Percentiles rank a stretch among this genome's conserved stretches.
Conservation (phyloP, 2,888 invertebrate species). For the Dryocosmus kuriphilus region DNA sequence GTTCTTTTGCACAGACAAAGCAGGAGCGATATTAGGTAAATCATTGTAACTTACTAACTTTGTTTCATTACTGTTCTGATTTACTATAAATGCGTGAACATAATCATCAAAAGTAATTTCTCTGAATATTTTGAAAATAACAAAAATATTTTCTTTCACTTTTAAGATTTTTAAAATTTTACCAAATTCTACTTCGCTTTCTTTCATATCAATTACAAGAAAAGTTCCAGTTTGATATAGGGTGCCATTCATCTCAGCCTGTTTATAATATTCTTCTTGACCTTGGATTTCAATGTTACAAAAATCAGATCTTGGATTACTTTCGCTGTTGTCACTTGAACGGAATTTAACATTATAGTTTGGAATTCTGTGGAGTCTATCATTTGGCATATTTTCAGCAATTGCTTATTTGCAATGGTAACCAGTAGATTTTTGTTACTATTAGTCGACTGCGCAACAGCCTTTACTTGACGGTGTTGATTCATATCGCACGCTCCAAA, state of each 20-base stretch:
- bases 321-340: not conserved
- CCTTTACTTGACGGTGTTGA: slow-evolving; percentile 3
- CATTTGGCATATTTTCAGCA: no score
- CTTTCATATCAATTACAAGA: no score
- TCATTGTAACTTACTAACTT: not conserved
- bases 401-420: no score
- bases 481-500: slow-evolving; percentile 6
- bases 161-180: not conserved
- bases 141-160: no score
- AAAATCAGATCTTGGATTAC: not conserved
- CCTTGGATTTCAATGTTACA: not conserved
- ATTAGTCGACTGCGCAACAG: slow-evolving; percentile 15
- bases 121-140: no score
- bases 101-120: not conserved
- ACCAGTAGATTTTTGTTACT: no score
- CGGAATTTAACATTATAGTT: not conserved
- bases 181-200: no score
- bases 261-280: not conserved
- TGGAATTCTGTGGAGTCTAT: not conserved
- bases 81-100: not conserved
- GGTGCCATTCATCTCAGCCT: not conserved
- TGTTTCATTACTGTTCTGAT: not conserved
- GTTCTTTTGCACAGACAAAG: no score
- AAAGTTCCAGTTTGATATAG: not conserved
- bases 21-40: no score